These are phyloP conservation scores for Bambusicola thoracicus DNA, from an alignment of 2,113 vertebrate genomes.

Conservation along the genomic window DNA sequence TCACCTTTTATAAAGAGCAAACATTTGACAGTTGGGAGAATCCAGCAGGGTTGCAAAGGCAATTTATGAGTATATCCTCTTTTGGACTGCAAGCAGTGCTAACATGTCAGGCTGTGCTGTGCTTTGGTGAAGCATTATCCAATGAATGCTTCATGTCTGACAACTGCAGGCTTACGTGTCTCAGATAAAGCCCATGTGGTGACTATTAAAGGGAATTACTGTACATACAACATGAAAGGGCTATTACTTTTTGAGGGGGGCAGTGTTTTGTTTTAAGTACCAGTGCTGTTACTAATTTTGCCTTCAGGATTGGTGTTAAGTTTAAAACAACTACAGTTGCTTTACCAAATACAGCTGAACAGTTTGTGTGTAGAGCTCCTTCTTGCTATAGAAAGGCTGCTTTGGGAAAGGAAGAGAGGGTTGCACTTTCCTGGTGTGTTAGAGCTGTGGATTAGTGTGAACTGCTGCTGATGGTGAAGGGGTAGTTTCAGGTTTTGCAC, in stretches of 20 bases:
- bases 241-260: not conserved
- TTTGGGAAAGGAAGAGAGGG: not conserved
- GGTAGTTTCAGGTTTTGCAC: not conserved
- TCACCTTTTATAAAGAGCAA: constrained; percentile 11
- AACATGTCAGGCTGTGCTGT: not conserved
- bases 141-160: not conserved
- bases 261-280: constrained; percentile 24
- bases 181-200: constrained; percentile 55
- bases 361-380: not conserved
- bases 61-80: not conserved
- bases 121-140: not conserved
- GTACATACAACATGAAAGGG: constrained; percentile 43
- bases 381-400: not conserved
- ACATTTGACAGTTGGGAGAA: not conserved
- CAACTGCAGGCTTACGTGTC: not conserved
- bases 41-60: not conserved
- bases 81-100: not conserved
- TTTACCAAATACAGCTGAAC: not conserved
- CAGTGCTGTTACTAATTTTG: constrained; percentile 43
- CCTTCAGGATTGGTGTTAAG: constrained; percentile 41
- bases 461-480: not conserved
- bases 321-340: constrained; percentile 24
- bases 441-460: not conserved
- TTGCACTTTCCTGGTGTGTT: not conserved
- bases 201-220: constrained; percentile 59